Evolutionary conservation across 2,797 vertebrate genomes (phyloP), one percentile per base, ranked within the genome.

Genomic region (Phrynocephalus forsythii): DNA sequence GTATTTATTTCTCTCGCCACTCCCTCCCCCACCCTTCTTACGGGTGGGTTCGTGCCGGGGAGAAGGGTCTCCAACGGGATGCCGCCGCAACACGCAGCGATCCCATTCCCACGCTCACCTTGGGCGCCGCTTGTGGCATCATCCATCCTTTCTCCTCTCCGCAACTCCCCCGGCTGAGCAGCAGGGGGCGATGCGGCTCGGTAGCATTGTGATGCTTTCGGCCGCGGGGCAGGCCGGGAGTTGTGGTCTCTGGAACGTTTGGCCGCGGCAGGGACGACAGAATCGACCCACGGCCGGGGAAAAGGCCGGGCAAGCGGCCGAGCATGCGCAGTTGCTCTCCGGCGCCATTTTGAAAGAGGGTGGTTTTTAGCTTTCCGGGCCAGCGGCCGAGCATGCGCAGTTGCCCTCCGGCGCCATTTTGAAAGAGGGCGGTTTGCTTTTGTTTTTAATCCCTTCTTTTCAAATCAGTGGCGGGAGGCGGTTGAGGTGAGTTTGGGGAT

Each of bases 121-220:
- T 76, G 69, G 26, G 28, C n/a, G 13, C 24, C 10, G 3, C 2
- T 6, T 50, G 38, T 2, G 1, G 16, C 5, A 26, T 13, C 18
- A 66, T 63, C 60, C 11, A 24, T 7, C 56, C 24, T 10, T 28
- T 15, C 52, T 15, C 8, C 15, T n/a, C 28, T 11, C 56, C 84
- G 81, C 6, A 56, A 80, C 69, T 38, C 83, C 44, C 9, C 18
- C 0, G 2, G 38, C 69, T 28, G 44, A 38, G 18, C 78, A 38
- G 68, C 4, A 48, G 83, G 20, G 56, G 87, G 77, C 71, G 44
- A 28, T 75, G 87, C n/a, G 69, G 69, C 52, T 13, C 38, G 3
- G 13, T 7, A n/a, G 24, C 83, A 85, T 88, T 88, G 78, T 88
- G 87, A 88, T 67, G 83, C 77, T 0, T 9, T 20, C 5, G 56